Conservation (phyloP, 2,888 invertebrate genomes). For the Tuberolachnus salignus region DNA sequence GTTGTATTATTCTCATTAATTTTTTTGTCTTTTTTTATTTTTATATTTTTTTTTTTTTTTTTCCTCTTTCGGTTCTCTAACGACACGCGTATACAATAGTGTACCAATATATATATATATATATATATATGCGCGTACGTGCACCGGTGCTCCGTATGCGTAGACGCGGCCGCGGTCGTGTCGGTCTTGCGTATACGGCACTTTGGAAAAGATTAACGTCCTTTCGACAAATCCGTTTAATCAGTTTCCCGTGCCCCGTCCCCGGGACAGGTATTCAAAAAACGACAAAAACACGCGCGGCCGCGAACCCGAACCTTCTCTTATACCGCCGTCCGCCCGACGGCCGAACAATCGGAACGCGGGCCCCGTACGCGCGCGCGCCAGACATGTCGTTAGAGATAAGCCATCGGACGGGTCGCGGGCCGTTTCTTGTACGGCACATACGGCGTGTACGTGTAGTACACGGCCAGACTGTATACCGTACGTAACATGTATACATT, state of each 20-base stretch:
- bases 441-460: no score
- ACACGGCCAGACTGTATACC: no score
- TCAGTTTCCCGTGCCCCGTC: constrained; percentile 15
- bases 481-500: no score
- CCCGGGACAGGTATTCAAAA: constrained; percentile 31
- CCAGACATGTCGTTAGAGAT: constrained; percentile 31
- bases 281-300: constrained; percentile 9
- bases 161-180: not conserved
- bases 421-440: not conserved
- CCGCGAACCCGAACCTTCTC: no score
- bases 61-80: no score
- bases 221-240: constrained; percentile 38
- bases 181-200: not conserved
- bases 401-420: constrained; percentile 26
- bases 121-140: no score
- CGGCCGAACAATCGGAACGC: constrained; percentile 23
- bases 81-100: no score
- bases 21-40: no score
- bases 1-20: no score
- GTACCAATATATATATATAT: no score
- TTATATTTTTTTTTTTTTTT: no score
- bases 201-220: constrained; percentile 37
- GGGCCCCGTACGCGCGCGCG: not conserved
- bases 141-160: no score
- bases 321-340: constrained; percentile 24